A percentile compares a stretch with the other conserved stretches of the same genome.
Evolutionary conservation across 2,797 vertebrate genomes (phyloP).

Genomic region (Mus minutoides): DNA sequence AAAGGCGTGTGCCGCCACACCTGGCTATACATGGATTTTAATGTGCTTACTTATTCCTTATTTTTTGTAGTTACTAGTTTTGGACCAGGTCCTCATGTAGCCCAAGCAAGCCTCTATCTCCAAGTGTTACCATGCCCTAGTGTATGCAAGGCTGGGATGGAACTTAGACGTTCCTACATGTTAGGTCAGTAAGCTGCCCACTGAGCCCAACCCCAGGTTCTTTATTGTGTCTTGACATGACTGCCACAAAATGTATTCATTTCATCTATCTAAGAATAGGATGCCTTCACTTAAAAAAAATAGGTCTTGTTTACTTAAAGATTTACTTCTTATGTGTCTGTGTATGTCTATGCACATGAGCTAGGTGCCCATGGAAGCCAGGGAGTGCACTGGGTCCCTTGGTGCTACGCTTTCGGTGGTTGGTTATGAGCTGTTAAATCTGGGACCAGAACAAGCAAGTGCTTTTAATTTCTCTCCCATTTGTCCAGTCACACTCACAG

Average conservation of each 20-base stretch:
- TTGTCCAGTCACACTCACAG: not conserved
- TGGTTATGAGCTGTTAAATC: not conserved
- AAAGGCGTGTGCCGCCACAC: too few relatives aligned
- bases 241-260: not conserved
- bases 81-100: not conserved
- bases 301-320: not conserved
- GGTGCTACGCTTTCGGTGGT: not conserved
- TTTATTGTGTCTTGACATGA: not conserved
- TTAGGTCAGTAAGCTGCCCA: not conserved
- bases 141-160: not conserved
- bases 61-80: not conserved
- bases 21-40: not conserved
- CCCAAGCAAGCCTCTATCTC: not conserved
- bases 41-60: not conserved
- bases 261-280: not conserved
- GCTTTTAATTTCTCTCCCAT: not conserved
- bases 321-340: not conserved
- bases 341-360: not conserved
- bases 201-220: not conserved
- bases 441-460: not conserved
- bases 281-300: not conserved
- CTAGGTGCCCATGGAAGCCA: not conserved
- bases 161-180: not conserved
- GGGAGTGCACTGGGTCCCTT: not conserved
- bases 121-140: not conserved